Percentiles rank a stretch among this genome's conserved stretches.
Conservation (phyloP, 2,797 vertebrate species). For the Petrocephalus schoutedeni region DNA sequence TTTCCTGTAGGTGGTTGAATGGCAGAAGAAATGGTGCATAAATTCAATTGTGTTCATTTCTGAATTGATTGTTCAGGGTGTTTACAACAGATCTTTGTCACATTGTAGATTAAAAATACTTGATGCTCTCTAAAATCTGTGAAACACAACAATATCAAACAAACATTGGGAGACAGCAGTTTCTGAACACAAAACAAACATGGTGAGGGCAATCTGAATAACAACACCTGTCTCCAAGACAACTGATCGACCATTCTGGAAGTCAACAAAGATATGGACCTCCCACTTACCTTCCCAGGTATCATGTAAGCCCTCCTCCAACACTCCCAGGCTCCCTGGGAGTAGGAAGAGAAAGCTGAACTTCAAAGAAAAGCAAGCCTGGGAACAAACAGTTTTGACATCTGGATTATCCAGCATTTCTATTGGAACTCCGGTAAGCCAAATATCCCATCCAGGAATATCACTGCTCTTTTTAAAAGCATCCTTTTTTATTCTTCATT, state of each 20-base stretch:
- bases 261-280: slow-evolving; percentile 46
- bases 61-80: neutral
- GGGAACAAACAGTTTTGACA: slow-evolving; percentile 22
- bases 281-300: slow-evolving; percentile 52
- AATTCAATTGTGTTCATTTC: neutral
- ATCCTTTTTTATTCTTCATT: neutral
- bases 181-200: slow-evolving; percentile 23
- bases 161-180: slow-evolving; percentile 10
- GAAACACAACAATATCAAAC: slow-evolving; percentile 34
- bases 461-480: neutral
- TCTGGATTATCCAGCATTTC: slow-evolving; percentile 29
- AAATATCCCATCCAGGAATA: neutral
- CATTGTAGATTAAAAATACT: neutral
- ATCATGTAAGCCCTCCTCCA: slow-evolving; percentile 32
- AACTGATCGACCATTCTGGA: slow-evolving; percentile 50
- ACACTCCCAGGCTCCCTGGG: slow-evolving; percentile 34
- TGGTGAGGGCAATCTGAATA: slow-evolving; percentile 18
- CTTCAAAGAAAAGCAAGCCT: slow-evolving; percentile 20
- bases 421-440: slow-evolving; percentile 47
- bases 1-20: neutral
- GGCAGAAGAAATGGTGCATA: neutral
- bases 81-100: neutral
- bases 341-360: slow-evolving; percentile 35
- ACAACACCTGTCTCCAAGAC: slow-evolving; percentile 41
- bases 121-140: neutral